Conservation (phyloP, 2,113 vertebrate genomes). For the Cebidichthys violaceus region DNA sequence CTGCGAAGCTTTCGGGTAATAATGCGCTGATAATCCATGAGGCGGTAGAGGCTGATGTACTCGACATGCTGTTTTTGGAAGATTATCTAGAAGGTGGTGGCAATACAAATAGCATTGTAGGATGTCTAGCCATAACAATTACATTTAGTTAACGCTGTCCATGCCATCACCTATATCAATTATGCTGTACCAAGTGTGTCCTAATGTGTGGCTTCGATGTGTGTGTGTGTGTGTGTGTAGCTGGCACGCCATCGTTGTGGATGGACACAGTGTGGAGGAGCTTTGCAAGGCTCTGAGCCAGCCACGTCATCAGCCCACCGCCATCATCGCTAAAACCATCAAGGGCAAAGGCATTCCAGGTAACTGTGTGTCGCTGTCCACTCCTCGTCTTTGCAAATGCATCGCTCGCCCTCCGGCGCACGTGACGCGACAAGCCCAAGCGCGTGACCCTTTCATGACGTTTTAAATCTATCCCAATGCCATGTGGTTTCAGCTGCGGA, state of each 20-base stretch:
- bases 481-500: constrained; percentile 85
- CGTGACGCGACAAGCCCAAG: background rate
- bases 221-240: constrained; percentile 74
- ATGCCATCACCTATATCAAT: background rate
- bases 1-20: constrained; percentile 95
- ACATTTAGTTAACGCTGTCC: background rate
- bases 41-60: background rate
- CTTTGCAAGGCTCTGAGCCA: constrained; percentile 95
- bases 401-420: background rate
- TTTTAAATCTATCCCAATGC: constrained; percentile 1
- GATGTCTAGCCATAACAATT: background rate
- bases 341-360: constrained; percentile 96
- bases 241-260: constrained; percentile 93
- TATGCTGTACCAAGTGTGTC: background rate
- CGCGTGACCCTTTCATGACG: background rate
- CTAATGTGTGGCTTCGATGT: constrained; percentile 10
- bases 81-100: background rate
- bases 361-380: constrained; percentile 63
- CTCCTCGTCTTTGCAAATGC: background rate
- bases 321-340: constrained; percentile 94
- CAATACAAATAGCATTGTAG: background rate
- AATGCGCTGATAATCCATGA: constrained; percentile 3
- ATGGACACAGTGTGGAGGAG: constrained; percentile 97
- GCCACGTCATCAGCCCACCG: constrained; percentile 92
- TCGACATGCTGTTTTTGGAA: background rate